A percentile compares a stretch with the other conserved stretches of the same genome.
phyloP scores from a whole-genome alignment of 2,113 vertebrate species.

The Lethenteron camtschaticum region DNA sequence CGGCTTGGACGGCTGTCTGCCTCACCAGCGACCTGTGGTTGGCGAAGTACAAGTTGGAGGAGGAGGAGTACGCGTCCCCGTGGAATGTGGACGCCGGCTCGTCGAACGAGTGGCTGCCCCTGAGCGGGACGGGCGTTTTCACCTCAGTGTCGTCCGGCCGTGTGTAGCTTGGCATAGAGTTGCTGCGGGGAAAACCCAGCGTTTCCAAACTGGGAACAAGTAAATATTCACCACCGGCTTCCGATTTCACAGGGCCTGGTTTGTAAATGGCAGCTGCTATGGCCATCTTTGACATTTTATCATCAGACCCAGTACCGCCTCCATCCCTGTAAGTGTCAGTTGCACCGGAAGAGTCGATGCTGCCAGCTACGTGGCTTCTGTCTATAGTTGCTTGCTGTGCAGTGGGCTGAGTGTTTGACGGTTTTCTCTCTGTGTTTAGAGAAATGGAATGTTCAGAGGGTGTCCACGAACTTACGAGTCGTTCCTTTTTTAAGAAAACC shows the following conservation, averaged over 20 bases:
- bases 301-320: no score
- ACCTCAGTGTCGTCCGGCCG: no score
- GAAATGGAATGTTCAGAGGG: constrained; percentile 37
- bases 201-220: constrained; percentile 30
- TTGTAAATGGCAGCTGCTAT: no score
- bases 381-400: no score
- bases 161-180: constrained; percentile 59
- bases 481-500: no score
- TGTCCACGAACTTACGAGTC: constrained; percentile 18
- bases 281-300: no score
- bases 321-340: no score
- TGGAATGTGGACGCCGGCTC: constrained; percentile 58
- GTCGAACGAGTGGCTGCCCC: constrained; percentile 84
- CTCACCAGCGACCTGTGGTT: constrained; percentile 62
- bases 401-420: constrained; percentile 41
- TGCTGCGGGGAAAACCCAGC: constrained; percentile 33
- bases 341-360: no score
- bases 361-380: no score
- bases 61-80: constrained; percentile 12
- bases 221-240: constrained; percentile 11
- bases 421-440: constrained; percentile 81
- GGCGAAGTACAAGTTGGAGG: no score
- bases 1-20: constrained; percentile 36
- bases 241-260: no score
- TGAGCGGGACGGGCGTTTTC: constrained; percentile 31